These are phyloP conservation scores for Sitta carolinensis DNA, from an alignment of 2,797 vertebrate species.

Conservation along the genomic window DNA sequence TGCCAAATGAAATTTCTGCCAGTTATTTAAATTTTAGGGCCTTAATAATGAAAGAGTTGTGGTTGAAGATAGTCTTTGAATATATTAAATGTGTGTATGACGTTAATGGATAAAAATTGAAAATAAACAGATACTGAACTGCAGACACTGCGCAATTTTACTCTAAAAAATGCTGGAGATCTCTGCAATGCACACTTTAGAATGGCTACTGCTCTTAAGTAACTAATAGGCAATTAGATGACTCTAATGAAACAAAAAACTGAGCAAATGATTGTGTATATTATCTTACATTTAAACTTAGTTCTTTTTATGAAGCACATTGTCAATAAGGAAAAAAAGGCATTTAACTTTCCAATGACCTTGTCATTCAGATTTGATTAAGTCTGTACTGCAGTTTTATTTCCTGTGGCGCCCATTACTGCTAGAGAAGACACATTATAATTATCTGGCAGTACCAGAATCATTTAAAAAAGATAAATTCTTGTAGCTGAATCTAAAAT, in stretches of 20 bases:
- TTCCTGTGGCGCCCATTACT: slow-evolving; percentile 63
- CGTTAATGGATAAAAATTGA: not conserved
- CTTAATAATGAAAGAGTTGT: not conserved
- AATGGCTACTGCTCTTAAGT: slow-evolving; percentile 21
- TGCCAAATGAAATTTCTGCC: not conserved
- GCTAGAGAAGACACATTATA: slow-evolving; percentile 54
- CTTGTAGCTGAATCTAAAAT: slow-evolving; percentile 37
- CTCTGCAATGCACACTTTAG: not conserved
- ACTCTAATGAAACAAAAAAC: slow-evolving; percentile 17
- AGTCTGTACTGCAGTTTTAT: slow-evolving; percentile 49
- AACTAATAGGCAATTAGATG: slow-evolving; percentile 42
- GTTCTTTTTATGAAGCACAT: slow-evolving; percentile 3
- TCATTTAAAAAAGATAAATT: not conserved
- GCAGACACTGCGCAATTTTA: not conserved
- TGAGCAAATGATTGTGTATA: not conserved
- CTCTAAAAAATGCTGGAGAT: not conserved
- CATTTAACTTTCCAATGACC: slow-evolving; percentile 69
- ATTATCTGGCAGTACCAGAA: slow-evolving; percentile 49
- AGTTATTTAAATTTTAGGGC: not conserved
- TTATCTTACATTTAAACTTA: slow-evolving; percentile 27
- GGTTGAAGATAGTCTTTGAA: not conserved
- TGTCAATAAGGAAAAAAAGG: not conserved
- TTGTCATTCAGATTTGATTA: slow-evolving; percentile 71
- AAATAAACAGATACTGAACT: not conserved
- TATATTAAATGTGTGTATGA: not conserved